These are phyloP conservation scores for Lasioglossum albipes DNA, from an alignment of 1,140 invertebrate genomes.

Conservation along the genomic window DNA sequence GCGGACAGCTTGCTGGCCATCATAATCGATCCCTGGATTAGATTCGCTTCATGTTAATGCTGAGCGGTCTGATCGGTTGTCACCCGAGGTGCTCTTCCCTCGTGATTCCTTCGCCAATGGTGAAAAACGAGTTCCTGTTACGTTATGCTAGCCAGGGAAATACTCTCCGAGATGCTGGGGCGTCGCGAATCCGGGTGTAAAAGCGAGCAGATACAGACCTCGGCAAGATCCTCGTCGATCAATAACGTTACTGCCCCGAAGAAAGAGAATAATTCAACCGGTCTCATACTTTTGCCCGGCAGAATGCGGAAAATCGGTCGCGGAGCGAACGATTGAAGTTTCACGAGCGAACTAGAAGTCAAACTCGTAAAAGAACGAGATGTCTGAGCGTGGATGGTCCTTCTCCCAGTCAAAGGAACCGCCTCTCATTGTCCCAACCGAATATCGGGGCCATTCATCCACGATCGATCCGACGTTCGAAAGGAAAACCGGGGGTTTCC, in stretches of 20 bases:
- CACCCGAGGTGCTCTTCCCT: not conserved
- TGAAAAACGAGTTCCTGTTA: not conserved
- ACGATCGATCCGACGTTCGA: slow-evolving; percentile 30
- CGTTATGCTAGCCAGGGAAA: no score
- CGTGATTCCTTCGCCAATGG: no score
- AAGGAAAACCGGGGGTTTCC: not conserved
- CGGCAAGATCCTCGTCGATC: not conserved
- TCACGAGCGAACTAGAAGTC: slow-evolving; percentile 21
- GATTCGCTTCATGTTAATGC: slow-evolving; percentile 18
- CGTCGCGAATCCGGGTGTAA: not conserved
- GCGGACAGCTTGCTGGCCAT: not conserved
- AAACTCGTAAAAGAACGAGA: slow-evolving; percentile 37
- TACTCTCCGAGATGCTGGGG: not conserved
- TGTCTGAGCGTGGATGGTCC: slow-evolving; percentile 32
- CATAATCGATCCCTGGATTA: slow-evolving; percentile 40
- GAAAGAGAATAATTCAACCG: slow-evolving; percentile 1
- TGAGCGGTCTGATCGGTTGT: slow-evolving; percentile 6
- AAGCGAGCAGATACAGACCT: not conserved
- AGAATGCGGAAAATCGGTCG: slow-evolving; percentile 22
- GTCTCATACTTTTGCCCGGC: not conserved
- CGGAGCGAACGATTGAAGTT: slow-evolving; percentile 31
- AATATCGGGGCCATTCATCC: slow-evolving; percentile 29
- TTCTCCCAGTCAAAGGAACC: slow-evolving; percentile 31
- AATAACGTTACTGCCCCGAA: slow-evolving; percentile 3
- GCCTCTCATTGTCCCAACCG: slow-evolving; percentile 30